Evolutionary conservation across 2,888 invertebrate species (phyloP).

Genomic region (Dromius quadrimaculatus): DNA sequence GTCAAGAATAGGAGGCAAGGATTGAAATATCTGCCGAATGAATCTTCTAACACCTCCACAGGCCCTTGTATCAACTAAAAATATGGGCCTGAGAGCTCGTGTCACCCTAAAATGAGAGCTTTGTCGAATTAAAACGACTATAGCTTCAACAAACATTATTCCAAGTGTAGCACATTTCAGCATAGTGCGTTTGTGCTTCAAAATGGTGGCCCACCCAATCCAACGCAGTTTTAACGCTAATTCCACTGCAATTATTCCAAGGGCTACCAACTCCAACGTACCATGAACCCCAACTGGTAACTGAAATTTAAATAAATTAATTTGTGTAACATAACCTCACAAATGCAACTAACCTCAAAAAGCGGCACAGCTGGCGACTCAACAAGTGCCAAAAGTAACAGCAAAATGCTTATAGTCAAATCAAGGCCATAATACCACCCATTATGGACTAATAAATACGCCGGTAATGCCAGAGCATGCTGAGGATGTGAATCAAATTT

Average conservation of each 20-base stretch:
- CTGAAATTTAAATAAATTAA: constrained; percentile 61
- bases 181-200: constrained; percentile 87
- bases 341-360: constrained; percentile 70
- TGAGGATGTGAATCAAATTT: constrained; percentile 91
- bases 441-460: constrained; percentile 89
- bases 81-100: constrained; percentile 88
- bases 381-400: constrained; percentile 81
- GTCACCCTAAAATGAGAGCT: constrained; percentile 89
- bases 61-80: constrained; percentile 87
- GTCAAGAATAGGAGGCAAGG: constrained; percentile 87
- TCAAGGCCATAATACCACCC: constrained; percentile 89
- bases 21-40: constrained; percentile 84
- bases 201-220: constrained; percentile 87
- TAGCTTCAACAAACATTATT: constrained; percentile 86
- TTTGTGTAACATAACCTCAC: not conserved
- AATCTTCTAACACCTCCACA: constrained; percentile 83
- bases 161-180: constrained; percentile 82
- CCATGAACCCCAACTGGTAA: constrained; percentile 85
- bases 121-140: constrained; percentile 83
- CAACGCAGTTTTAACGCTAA: constrained; percentile 84
- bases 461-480: constrained; percentile 84
- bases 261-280: constrained; percentile 81
- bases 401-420: constrained; percentile 78
- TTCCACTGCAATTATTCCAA: constrained; percentile 82
- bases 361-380: constrained; percentile 85